These are phyloP conservation scores for Coregonus suidteri DNA, from an alignment of 2,797 vertebrate genomes.

Conservation along the genomic window DNA sequence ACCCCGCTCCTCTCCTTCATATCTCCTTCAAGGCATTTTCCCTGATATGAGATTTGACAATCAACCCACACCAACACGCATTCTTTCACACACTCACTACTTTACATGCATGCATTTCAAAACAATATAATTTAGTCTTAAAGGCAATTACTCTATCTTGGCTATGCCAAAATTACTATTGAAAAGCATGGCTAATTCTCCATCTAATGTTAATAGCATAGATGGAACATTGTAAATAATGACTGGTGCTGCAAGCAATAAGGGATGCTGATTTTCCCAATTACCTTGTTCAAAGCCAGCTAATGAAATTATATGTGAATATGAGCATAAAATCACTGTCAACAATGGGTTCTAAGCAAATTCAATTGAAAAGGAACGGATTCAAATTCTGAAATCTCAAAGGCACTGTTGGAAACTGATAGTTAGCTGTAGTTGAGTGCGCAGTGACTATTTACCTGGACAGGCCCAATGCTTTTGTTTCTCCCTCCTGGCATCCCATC, in stretches of 20 bases:
- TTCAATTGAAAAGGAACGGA: neutral
- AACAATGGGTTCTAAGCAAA: neutral
- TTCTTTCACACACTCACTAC: too few relatives aligned
- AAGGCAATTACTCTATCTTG: too few relatives aligned
- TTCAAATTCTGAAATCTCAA: neutral
- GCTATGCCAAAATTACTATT: too few relatives aligned
- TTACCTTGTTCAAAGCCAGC: neutral
- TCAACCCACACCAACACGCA: too few relatives aligned
- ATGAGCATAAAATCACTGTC: neutral
- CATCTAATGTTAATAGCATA: neutral
- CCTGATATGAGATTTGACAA: neutral
- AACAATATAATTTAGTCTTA: too few relatives aligned
- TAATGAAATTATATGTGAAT: neutral
- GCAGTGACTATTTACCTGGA: constrained; percentile 83
- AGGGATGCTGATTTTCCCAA: neutral
- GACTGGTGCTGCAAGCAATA: neutral
- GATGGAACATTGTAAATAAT: neutral
- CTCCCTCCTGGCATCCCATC: constrained; percentile 98
- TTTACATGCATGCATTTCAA: too few relatives aligned
- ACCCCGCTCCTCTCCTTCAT: too few relatives aligned
- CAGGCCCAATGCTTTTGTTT: constrained; percentile 98
- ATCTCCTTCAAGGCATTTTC: neutral
- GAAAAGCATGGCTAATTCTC: neutral
- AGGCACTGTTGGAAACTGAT: neutral
- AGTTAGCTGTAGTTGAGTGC: neutral